A percentile compares a stretch with the other conserved stretches of the same genome.
phyloP scores from a whole-genome alignment of 2,888 invertebrate species.

The Xestia ashworthii region DNA sequence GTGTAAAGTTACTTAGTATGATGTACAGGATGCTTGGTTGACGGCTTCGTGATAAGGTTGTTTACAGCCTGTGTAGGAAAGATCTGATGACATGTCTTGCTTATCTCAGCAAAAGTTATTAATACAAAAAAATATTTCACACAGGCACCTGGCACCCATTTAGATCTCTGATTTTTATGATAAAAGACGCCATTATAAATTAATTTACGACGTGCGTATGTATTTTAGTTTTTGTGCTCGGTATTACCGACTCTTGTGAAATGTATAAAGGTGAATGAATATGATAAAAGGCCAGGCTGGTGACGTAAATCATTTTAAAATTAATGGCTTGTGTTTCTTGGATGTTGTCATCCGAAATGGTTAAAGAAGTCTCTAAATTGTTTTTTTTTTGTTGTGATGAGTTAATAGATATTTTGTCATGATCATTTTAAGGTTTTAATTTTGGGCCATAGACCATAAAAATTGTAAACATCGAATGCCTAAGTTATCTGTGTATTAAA shows the following conservation, averaged over 20 bases:
- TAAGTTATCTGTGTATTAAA: background rate
- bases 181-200: slow-evolving; percentile 47
- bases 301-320: slow-evolving; percentile 59
- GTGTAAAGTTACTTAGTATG: too few species aligned
- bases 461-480: background rate
- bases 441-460: background rate
- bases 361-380: slow-evolving; percentile 11
- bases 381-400: slow-evolving; percentile 6
- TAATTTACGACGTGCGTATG: slow-evolving; percentile 55
- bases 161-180: slow-evolving; percentile 32
- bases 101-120: background rate
- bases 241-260: slow-evolving; percentile 44
- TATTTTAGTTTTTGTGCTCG: slow-evolving; percentile 51
- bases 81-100: background rate
- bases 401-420: background rate
- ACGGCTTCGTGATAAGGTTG: too few species aligned
- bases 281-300: slow-evolving; percentile 45
- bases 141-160: slow-evolving; percentile 14
- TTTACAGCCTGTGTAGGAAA: background rate
- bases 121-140: background rate
- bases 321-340: slow-evolving; percentile 40
- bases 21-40: too few species aligned
- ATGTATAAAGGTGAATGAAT: slow-evolving; percentile 55
- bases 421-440: background rate
- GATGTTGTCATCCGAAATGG: slow-evolving; percentile 30